Percentiles rank a stretch among this genome's conserved stretches.
Conservation (phyloP, 2,113 vertebrate genomes). For the Microcebus lehilahytsara region DNA sequence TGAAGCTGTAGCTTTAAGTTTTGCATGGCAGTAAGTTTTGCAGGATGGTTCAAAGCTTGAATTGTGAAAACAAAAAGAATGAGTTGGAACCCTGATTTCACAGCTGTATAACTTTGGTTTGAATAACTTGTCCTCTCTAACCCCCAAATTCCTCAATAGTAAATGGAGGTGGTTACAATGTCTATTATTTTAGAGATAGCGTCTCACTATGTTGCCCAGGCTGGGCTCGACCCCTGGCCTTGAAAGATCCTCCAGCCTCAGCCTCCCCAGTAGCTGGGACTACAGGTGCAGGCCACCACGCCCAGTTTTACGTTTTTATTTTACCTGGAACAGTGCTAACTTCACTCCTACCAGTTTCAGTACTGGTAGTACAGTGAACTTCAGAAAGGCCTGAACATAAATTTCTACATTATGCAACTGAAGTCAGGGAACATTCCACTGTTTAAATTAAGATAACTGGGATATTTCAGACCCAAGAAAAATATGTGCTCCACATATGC, state of each 20-base stretch:
- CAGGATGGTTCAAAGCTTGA: not conserved
- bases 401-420: rapidly evolving
- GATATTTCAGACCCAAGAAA: not conserved
- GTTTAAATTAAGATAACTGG: not conserved
- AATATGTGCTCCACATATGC: not conserved
- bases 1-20: not conserved
- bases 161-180: rapidly evolving
- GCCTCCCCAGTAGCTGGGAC: not conserved
- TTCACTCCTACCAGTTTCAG: rapidly evolving
- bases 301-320: rapidly evolving
- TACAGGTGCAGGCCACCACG: not conserved
- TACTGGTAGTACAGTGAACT: rapidly evolving
- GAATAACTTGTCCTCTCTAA: not conserved
- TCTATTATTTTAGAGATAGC: not conserved
- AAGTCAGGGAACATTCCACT: not conserved
- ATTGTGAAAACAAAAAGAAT: not conserved
- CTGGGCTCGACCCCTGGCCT: not conserved
- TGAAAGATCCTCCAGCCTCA: not conserved
- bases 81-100: not conserved
- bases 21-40: not conserved
- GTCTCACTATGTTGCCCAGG: not conserved
- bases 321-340: rapidly evolving
- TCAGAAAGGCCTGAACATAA: not conserved
- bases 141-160: not conserved
- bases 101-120: not conserved